A percentile compares a stretch with the other conserved stretches of the same genome.
Conservation (phyloP, 2,797 vertebrate genomes). For the Sebastes taczanowskii region DNA sequence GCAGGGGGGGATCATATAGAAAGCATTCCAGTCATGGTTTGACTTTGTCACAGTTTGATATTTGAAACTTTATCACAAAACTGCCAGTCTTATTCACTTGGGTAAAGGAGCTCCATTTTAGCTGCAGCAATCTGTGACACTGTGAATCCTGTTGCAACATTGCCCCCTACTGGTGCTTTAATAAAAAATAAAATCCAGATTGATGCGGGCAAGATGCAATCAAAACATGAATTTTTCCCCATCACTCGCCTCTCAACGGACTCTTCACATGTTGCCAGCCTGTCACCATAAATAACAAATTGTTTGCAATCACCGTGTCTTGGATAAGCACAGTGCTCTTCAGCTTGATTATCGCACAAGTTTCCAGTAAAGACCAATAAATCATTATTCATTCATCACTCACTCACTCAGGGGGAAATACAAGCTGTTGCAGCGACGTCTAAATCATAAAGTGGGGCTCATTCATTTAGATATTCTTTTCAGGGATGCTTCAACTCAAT, state of each 20-base stretch:
- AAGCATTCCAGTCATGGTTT: not conserved
- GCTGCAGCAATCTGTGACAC: not conserved
- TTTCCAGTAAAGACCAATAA: slow-evolving; percentile 34
- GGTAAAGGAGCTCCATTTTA: slow-evolving; percentile 32
- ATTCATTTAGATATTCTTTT: slow-evolving; percentile 25
- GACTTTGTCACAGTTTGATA: slow-evolving; percentile 35
- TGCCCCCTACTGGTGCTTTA: slow-evolving; percentile 68
- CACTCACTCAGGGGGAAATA: slow-evolving; percentile 1
- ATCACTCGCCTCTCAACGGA: slow-evolving; percentile 4
- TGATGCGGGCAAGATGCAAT: not conserved
- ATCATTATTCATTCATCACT: slow-evolving; percentile 48
- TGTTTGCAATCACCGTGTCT: slow-evolving; percentile 44
- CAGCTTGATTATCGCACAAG: slow-evolving; percentile 47
- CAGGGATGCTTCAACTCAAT: slow-evolving; percentile 28
- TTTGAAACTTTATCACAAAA: slow-evolving; percentile 28
- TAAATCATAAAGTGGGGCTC: slow-evolving; percentile 27
- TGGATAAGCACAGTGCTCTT: slow-evolving; percentile 13
- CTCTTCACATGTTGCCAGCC: slow-evolving; percentile 30
- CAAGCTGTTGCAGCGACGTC: not conserved
- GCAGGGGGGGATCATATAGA: not conserved
- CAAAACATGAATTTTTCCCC: slow-evolving; percentile 24
- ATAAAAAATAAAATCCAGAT: not conserved
- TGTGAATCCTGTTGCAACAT: slow-evolving; percentile 51
- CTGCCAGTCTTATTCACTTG: slow-evolving; percentile 23
- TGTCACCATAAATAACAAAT: slow-evolving; percentile 39